Conservation (phyloP, 2,113 vertebrate genomes). For the Mixornis gularis region DNA sequence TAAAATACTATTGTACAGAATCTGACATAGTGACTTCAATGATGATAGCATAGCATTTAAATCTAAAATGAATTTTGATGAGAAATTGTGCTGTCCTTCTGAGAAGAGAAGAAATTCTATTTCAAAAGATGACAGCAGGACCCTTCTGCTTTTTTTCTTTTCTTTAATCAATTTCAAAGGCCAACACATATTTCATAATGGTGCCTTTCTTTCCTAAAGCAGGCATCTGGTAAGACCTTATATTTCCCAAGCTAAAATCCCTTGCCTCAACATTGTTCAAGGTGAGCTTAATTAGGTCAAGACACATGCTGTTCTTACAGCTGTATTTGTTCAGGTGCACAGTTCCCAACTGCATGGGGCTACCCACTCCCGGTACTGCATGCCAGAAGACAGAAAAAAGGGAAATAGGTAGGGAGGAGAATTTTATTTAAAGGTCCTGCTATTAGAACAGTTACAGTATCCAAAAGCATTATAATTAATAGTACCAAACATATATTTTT, state of each 20-base stretch:
- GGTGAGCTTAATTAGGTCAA: slow-evolving; percentile 47
- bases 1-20: not conserved
- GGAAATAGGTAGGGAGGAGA: not conserved
- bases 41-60: not conserved
- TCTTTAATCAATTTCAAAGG: not conserved
- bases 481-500: not conserved
- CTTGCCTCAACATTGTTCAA: slow-evolving; percentile 42
- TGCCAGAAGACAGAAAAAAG: not conserved
- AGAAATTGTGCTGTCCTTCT: not conserved
- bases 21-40: not conserved
- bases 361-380: not conserved
- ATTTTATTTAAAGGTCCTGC: slow-evolving; percentile 29
- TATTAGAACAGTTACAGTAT: not conserved
- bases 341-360: not conserved
- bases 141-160: not conserved
- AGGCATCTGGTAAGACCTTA: not conserved
- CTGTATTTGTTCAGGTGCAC: slow-evolving; percentile 29
- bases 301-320: slow-evolving; percentile 20
- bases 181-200: slow-evolving; percentile 7
- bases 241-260: slow-evolving; percentile 26
- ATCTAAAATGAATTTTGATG: not conserved
- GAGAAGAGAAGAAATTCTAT: not conserved
- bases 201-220: slow-evolving; percentile 8
- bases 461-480: not conserved
- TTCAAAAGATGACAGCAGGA: not conserved